Percentiles rank a stretch among this genome's conserved stretches.
Conservation (phyloP, 2,888 invertebrate species). For the Dione vanillae region DNA sequence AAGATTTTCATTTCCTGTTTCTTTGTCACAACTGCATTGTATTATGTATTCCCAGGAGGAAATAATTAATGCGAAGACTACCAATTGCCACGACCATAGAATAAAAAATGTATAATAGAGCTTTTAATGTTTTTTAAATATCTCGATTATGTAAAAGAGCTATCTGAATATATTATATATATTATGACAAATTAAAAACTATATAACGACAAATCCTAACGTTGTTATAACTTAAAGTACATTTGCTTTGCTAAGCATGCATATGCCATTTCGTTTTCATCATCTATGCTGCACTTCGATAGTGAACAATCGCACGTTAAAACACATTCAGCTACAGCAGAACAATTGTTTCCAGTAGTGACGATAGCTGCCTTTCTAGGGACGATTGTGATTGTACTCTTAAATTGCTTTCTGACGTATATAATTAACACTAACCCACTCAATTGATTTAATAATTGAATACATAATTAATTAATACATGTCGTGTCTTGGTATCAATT, state of each 20-base stretch:
- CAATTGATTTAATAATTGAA: slow-evolving; percentile 21
- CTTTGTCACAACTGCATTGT: slow-evolving; percentile 18
- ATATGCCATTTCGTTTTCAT: background rate
- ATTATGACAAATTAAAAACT: too few relatives aligned
- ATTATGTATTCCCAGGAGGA: slow-evolving; percentile 22
- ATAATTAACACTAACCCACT: slow-evolving; percentile 26
- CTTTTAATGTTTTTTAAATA: background rate
- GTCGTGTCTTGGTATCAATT: too few relatives aligned
- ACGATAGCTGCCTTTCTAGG: slow-evolving; percentile 33
- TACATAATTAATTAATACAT: slow-evolving; percentile 6
- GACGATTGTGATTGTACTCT: slow-evolving; percentile 27
- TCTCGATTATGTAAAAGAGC: too few relatives aligned
- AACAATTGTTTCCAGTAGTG: slow-evolving; percentile 27
- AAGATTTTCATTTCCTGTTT: slow-evolving; percentile 13
- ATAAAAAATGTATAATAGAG: background rate
- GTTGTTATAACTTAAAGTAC: too few relatives aligned
- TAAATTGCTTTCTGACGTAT: slow-evolving; percentile 23
- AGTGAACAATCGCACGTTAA: slow-evolving; percentile 25
- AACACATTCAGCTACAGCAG: slow-evolving; percentile 29
- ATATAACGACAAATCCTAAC: too few relatives aligned
- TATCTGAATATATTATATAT: too few relatives aligned
- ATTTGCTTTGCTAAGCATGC: background rate
- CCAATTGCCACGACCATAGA: background rate
- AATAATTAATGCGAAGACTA: slow-evolving; percentile 33
- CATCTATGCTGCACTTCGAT: slow-evolving; percentile 4